A percentile compares a stretch with the other conserved stretches of the same genome.
Evolutionary conservation across 2,113 vertebrate species (phyloP).

Genomic region (Setophaga petechia): DNA sequence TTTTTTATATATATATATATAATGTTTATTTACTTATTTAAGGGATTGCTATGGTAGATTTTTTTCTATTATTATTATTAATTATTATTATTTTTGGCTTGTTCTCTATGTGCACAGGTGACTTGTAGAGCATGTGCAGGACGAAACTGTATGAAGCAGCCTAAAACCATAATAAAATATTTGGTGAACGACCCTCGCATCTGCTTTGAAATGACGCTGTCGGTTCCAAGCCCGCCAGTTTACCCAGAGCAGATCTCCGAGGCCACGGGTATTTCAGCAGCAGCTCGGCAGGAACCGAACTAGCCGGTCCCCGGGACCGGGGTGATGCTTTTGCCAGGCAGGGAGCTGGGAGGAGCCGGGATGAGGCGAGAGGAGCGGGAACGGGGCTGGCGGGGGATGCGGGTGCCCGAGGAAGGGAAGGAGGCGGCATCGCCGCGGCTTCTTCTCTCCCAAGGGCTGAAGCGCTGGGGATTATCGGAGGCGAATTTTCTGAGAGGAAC

Average conservation of each 20-base stretch:
- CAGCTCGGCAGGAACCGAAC: neutral
- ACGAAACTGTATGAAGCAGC: slow-evolving; percentile 83
- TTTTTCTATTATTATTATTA: slow-evolving; percentile 71
- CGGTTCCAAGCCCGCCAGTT: neutral
- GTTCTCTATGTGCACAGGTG: slow-evolving; percentile 88
- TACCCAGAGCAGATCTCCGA: neutral
- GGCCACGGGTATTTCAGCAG: neutral
- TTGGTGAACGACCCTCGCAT: slow-evolving; percentile 78
- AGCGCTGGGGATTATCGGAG: neutral
- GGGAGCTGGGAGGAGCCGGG: neutral
- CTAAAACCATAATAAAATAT: slow-evolving; percentile 82
- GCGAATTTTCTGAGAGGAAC: neutral
- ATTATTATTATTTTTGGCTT: slow-evolving; percentile 80
- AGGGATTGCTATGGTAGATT: slow-evolving; percentile 86
- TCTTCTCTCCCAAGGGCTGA: neutral
- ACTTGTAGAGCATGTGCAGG: slow-evolving; percentile 85
- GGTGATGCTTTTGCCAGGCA: neutral
- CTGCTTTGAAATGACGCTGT: slow-evolving; percentile 48
- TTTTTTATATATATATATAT: slow-evolving; percentile 90
- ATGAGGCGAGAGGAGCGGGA: neutral
- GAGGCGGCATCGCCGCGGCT: neutral
- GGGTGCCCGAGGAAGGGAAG: neutral
- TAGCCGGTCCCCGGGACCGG: neutral
- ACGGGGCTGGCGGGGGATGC: neutral
- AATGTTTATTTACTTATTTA: slow-evolving; percentile 98